Conservation (phyloP, 2,888 invertebrate genomes). For the Caenorhabditis angaria region DNA sequence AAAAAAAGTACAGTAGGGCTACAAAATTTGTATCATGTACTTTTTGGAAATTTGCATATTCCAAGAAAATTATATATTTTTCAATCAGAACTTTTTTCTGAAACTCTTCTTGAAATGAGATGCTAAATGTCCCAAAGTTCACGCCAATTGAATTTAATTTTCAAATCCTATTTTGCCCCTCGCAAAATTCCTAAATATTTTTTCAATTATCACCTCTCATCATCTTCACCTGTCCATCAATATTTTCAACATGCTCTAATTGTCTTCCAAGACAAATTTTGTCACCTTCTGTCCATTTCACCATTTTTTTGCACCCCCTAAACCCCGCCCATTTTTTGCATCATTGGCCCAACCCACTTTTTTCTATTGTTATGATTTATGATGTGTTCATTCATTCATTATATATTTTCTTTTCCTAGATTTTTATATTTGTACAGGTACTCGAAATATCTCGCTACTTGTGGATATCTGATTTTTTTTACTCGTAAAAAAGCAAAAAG, state of each 20-base stretch:
- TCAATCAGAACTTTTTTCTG: too few species aligned
- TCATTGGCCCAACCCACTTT: neutral
- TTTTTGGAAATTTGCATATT: too few species aligned
- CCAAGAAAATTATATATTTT: too few species aligned
- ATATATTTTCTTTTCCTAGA: neutral
- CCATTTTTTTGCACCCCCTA: neutral
- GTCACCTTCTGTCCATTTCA: constrained; percentile 1
- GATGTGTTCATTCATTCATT: neutral
- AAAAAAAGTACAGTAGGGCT: too few species aligned
- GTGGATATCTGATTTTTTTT: neutral
- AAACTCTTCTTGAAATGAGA: too few species aligned
- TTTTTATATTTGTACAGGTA: neutral
- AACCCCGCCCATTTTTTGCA: neutral
- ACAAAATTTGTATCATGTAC: too few species aligned
- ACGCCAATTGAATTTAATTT: too few species aligned
- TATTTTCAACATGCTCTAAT: neutral
- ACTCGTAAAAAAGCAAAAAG: too few species aligned
- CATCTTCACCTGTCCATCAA: neutral
- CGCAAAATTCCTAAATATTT: too few species aligned
- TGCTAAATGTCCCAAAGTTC: too few species aligned
- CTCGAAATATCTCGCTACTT: neutral
- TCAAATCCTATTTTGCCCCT: too few species aligned
- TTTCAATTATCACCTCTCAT: neutral
- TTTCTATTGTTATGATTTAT: neutral
- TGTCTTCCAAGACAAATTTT: constrained; percentile 1